Evolutionary conservation across 2,113 vertebrate species (phyloP).

Genomic region (Dromaius novaehollandiae): DNA sequence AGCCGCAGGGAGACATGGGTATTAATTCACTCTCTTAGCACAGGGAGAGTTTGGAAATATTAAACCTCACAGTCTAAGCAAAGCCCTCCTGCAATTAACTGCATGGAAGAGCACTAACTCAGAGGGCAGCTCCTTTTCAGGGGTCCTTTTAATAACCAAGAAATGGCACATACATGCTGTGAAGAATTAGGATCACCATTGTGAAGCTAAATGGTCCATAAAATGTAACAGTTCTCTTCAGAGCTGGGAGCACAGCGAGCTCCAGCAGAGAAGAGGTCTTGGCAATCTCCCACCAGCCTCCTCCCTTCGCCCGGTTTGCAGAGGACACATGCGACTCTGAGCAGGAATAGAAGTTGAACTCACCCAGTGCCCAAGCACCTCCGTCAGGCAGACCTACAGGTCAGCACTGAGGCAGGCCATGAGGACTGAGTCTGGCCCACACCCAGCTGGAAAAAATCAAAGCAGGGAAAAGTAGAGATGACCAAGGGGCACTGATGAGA

Average conservation of each 20-base stretch:
- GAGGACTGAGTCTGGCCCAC: not conserved
- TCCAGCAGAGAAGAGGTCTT: not conserved
- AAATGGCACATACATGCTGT: slow-evolving; percentile 44
- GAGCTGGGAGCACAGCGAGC: not conserved
- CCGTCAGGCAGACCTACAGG: fast-evolving
- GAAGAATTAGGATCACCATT: slow-evolving; percentile 53
- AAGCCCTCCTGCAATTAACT: slow-evolving; percentile 37
- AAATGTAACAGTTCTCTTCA: slow-evolving; percentile 37
- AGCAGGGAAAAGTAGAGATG: not conserved
- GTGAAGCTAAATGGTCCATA: slow-evolving; percentile 62
- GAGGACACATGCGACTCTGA: not conserved
- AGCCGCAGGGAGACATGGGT: not conserved
- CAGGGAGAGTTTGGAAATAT: slow-evolving; percentile 28
- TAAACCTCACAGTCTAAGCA: slow-evolving; percentile 18
- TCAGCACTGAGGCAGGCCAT: not conserved
- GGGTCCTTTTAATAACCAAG: slow-evolving; percentile 41
- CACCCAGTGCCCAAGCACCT: not conserved
- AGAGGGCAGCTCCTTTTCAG: slow-evolving; percentile 53
- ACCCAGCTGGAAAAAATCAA: no score
- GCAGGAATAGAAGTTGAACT: not conserved
- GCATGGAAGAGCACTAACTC: slow-evolving; percentile 12
- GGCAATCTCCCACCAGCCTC: not conserved
- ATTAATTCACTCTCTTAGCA: slow-evolving; percentile 62
- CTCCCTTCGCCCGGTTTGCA: not conserved
- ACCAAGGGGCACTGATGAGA: not conserved